Conservation (phyloP, 2,797 vertebrate genomes). For the Enteromius argenteus region DNA sequence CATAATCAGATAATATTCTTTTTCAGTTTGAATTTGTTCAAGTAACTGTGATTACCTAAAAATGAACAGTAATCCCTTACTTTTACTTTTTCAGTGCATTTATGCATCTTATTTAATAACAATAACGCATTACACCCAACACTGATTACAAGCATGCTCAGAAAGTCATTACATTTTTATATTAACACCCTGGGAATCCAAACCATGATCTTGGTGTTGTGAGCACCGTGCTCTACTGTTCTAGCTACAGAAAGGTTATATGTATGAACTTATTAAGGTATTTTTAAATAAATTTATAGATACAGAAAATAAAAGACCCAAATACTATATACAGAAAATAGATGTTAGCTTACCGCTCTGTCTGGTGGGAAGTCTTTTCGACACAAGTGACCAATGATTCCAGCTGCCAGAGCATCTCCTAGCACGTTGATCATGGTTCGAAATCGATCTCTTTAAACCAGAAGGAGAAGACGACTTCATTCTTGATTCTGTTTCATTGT, state of each 20-base stretch:
- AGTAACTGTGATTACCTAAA: background rate
- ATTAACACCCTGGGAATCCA: background rate
- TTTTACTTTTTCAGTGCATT: background rate
- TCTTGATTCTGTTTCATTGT: background rate
- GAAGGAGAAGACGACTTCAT: constrained; percentile 1
- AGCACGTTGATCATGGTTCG: constrained; percentile 91
- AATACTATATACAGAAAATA: background rate
- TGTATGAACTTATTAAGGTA: background rate
- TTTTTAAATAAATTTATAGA: background rate
- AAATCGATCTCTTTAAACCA: constrained; percentile 82
- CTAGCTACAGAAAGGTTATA: background rate
- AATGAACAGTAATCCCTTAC: background rate
- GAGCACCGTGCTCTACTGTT: background rate
- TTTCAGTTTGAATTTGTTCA: background rate
- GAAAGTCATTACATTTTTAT: background rate
- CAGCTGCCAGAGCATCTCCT: constrained; percentile 87
- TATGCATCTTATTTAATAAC: background rate
- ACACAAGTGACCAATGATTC: constrained; percentile 87
- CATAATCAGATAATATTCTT: too few relatives aligned
- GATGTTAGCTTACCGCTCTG: constrained; percentile 67
- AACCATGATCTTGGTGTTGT: too few relatives aligned
- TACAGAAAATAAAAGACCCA: background rate
- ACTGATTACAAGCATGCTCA: background rate
- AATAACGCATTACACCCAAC: background rate
- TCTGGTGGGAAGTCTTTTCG: constrained; percentile 82